Percentiles rank a stretch among this genome's conserved stretches.
phyloP scores from a whole-genome alignment of 1,140 invertebrate species.

The Drosophila guanche region DNA sequence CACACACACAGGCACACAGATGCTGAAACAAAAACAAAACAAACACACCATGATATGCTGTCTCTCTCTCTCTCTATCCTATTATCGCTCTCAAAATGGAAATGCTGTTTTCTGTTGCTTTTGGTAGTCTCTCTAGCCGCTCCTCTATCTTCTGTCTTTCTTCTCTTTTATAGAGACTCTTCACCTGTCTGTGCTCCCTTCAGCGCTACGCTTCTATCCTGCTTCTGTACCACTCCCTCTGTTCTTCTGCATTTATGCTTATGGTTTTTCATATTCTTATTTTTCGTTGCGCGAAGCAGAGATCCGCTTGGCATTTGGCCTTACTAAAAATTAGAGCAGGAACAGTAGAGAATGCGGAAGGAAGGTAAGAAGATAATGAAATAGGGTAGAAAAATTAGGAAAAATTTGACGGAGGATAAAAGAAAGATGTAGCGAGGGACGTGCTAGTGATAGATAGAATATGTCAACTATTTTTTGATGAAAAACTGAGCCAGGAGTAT shows the following conservation, averaged over 20 bases:
- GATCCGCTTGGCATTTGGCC: slow-evolving; percentile 29
- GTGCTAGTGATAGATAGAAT: no score
- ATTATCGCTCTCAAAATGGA: background rate
- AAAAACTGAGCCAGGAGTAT: no score
- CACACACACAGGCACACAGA: slow-evolving; percentile 4
- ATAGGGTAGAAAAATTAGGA: background rate
- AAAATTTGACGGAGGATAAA: background rate
- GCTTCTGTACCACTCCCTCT: slow-evolving; percentile 7
- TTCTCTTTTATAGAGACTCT: slow-evolving; percentile 4
- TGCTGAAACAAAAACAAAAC: slow-evolving; percentile 42
- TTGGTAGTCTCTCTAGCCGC: no score
- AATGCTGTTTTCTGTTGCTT: slow-evolving; percentile 12
- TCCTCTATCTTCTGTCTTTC: slow-evolving; percentile 45
- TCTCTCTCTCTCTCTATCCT: background rate
- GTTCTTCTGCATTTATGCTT: slow-evolving; percentile 15
- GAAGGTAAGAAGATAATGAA: background rate
- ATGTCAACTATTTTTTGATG: no score
- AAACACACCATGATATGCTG: slow-evolving; percentile 66
- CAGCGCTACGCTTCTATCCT: background rate
- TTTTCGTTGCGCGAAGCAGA: slow-evolving; percentile 32
- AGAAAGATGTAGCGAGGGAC: no score
- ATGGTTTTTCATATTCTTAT: slow-evolving; percentile 5
- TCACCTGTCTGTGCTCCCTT: no score
- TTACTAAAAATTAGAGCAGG: slow-evolving; percentile 27
- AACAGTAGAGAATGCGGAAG: background rate